Conservation (phyloP, 2,888 invertebrate species). For the Desoria tigrina region DNA sequence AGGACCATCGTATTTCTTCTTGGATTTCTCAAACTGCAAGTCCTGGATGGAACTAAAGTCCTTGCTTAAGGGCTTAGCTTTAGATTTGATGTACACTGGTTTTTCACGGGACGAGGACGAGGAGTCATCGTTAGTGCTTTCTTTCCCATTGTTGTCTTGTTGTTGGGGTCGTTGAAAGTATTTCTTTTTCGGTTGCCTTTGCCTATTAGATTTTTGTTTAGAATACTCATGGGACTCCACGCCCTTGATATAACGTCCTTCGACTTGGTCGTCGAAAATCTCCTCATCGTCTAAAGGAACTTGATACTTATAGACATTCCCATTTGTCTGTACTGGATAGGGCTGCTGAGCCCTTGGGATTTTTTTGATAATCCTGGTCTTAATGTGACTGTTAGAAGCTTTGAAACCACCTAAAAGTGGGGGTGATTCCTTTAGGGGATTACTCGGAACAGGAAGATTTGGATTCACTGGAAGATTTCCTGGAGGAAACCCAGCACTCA, state of each 20-base stretch:
- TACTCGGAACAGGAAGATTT: not conserved
- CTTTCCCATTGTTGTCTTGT: not conserved
- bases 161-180: not conserved
- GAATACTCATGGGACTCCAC: not conserved
- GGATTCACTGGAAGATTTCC: conserved; percentile 12
- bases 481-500: conserved; percentile 10
- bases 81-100: not conserved
- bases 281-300: not conserved
- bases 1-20: not conserved
- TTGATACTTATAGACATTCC: not conserved
- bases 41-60: conserved; percentile 8
- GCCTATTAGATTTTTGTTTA: no score
- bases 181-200: not conserved
- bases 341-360: not conserved
- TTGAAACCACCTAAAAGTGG: not conserved
- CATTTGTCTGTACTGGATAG: not conserved
- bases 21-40: not conserved
- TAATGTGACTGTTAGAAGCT: no score
- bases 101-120: not conserved
- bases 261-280: not conserved
- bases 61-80: not conserved
- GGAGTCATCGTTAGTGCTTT: not conserved
- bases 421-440: no score
- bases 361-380: not conserved
- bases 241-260: not conserved